These are phyloP conservation scores for Cepphus grylle DNA, from an alignment of 2,113 vertebrate genomes.

Conservation along the genomic window DNA sequence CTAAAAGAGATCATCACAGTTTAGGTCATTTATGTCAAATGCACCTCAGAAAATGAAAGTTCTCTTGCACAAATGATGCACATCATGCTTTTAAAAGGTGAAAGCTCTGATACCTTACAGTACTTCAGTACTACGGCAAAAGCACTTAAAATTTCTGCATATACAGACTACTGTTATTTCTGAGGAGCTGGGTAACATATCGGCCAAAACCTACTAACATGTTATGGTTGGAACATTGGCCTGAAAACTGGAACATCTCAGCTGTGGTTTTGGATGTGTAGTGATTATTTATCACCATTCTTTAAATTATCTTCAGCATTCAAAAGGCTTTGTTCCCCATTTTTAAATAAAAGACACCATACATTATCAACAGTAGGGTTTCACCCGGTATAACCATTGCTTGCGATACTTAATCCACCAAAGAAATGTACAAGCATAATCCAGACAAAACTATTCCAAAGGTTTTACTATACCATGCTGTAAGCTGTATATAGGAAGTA, in stretches of 20 bases:
- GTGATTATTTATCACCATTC: neutral
- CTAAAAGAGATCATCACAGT: neutral
- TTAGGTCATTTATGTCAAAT: neutral
- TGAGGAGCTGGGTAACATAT: neutral
- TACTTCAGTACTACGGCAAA: neutral
- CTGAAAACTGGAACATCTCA: neutral
- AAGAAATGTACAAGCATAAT: neutral
- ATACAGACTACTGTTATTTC: neutral
- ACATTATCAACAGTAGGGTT: neutral
- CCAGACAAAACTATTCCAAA: neutral
- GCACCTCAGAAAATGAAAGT: neutral
- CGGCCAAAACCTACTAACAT: neutral
- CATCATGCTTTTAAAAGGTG: neutral
- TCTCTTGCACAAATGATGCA: neutral
- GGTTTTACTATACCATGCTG: neutral
- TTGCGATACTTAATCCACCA: neutral
- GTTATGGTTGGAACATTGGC: neutral
- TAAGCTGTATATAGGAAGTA: neutral
- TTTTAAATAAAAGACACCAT: neutral
- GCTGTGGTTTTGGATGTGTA: neutral
- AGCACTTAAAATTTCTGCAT: neutral
- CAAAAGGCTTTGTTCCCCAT: neutral
- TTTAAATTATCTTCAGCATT: neutral
- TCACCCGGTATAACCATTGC: neutral
- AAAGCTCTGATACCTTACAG: neutral